A percentile compares a stretch with the other conserved stretches of the same genome.
Evolutionary conservation across 2,797 vertebrate species (phyloP).

Genomic region (Leptodactylus fallax): DNA sequence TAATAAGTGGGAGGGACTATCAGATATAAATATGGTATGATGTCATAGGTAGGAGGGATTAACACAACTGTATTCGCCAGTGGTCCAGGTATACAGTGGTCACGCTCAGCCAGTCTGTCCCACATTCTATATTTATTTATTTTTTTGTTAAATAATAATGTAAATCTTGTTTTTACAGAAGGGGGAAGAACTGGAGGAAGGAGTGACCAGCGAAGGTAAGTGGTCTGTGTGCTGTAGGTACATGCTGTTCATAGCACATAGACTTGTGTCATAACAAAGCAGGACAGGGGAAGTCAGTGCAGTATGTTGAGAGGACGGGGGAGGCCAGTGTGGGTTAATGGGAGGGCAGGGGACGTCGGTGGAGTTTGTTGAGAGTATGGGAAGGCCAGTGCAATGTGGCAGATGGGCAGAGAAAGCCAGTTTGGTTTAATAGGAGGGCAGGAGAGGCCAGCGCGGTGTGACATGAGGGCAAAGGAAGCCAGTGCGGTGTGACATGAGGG

Average conservation of each 20-base stretch:
- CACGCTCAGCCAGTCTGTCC: not conserved
- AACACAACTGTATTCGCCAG: not conserved
- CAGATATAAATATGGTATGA: not conserved
- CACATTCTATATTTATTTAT: not conserved
- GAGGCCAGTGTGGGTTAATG: not conserved
- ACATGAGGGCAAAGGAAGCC: too few relatives aligned
- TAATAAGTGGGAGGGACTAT: not conserved
- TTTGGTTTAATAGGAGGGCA: too few relatives aligned
- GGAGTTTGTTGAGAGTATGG: not conserved
- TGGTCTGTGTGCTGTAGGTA: not conserved
- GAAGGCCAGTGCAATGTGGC: too few relatives aligned
- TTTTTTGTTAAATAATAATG: not conserved
- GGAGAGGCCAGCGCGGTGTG: too few relatives aligned
- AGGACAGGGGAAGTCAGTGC: not conserved
- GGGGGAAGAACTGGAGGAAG: slow-evolving; percentile 93
- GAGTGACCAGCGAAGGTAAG: slow-evolving; percentile 97
- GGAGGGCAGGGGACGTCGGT: not conserved
- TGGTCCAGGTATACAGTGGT: not conserved
- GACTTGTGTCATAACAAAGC: too few relatives aligned
- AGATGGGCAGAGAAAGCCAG: not conserved
- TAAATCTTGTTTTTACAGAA: slow-evolving; percentile 78
- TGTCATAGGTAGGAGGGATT: not conserved
- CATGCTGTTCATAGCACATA: not conserved
- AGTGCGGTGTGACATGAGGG: too few relatives aligned
- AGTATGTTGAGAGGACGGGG: not conserved